Evolutionary conservation across 23 tunicate genomes (phyloP), one percentile per base, ranked within the genome.

Genomic region (Trididemnum clinides): DNA sequence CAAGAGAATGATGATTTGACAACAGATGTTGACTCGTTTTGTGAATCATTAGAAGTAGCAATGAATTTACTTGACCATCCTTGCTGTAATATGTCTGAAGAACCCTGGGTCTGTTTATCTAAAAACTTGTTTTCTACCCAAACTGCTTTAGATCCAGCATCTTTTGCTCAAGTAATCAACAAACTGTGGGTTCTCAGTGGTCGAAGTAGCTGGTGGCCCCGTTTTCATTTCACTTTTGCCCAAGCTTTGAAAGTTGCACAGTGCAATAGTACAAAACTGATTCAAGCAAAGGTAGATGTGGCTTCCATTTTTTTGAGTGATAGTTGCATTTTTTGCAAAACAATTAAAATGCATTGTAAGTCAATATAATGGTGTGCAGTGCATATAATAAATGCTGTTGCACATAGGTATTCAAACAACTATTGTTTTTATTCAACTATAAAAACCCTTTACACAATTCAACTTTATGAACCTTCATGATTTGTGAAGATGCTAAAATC

Each of bases 181-280:
- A 27, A 27, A 4, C 3, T 78, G 23, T 78, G 83, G 83, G 50
- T 12, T 23, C 10, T 18, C 7, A 33, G 51, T 31, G 83, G 66
- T 6, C 83, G 83, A 51, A 30, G 38, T 2, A 30, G 26, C 22
- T 78, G 83, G 83, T 78, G 83, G 83, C 83, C 66, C 30, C 36
- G 26, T 32, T 78, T 78, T 51, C 83, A 78, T 39, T 78, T 78
- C 37, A 51, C 22, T 23, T 22, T 2, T 2, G 2, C 7, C 4
- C 65, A 78, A 5, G 83, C 83, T 29, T 2, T 1, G 27, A 28
- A 51, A 51, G 27, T 15, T 25, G 26, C 25, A 2, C 23, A 2
- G 29, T 19, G 7, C 15, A 3, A 23, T 22, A 20, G 27, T 51
- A n/a, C 18, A 18, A 37, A 78, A 29, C 12, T 22, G 7, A 28